Evolutionary conservation across 2,113 vertebrate species (phyloP), one percentile per base, ranked within the genome.

Genomic region (Octodon degus): DNA sequence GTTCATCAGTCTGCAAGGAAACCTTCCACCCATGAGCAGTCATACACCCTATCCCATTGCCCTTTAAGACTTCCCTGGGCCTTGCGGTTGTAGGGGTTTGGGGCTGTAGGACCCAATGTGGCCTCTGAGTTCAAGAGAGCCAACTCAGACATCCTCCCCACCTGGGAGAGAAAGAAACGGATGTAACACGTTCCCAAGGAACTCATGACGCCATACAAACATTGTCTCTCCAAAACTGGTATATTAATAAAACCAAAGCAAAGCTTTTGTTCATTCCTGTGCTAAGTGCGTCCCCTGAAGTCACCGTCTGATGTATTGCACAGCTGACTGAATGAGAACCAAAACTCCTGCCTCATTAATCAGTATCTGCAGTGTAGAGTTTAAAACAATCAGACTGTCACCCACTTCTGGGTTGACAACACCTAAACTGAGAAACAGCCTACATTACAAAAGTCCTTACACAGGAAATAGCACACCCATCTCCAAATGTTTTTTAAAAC

Each of bases 1-100:
- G 47, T 60, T 50, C 77, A 34, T 34, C 12, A 25, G 0, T 16
- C 25, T 4, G 27, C 79, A 32, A 43, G 34, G 30, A 80, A 83
- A 20, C 8, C 43, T 20, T 16, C 25, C 7, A 27, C 14, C n/a
- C 43, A 10, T 14, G 34, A 50, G 34, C 34, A 62, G 2, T 24
- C 43, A 9, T 4, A 43, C 22, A 7, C 14, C 14, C 24, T 16
- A 43, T 27, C 12, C 63, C 2, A 24, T 5, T 50, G 27, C 32
- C 25, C 55, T n/a, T 8, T 30, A 11, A 43, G 30, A 43, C n/a
- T 58, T 47, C 43, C 43, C 58, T 24, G 37, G 34, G 58, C 7
- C 14, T 10, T 4, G 2, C 8, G 11, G 7, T 70, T n/a, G 2
- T 22, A 70, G 10, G 27, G 7, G 12, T 16, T n/a, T 16, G 1